These are phyloP conservation scores for Salmo trutta DNA, from an alignment of 2,797 vertebrate species.

Conservation along the genomic window DNA sequence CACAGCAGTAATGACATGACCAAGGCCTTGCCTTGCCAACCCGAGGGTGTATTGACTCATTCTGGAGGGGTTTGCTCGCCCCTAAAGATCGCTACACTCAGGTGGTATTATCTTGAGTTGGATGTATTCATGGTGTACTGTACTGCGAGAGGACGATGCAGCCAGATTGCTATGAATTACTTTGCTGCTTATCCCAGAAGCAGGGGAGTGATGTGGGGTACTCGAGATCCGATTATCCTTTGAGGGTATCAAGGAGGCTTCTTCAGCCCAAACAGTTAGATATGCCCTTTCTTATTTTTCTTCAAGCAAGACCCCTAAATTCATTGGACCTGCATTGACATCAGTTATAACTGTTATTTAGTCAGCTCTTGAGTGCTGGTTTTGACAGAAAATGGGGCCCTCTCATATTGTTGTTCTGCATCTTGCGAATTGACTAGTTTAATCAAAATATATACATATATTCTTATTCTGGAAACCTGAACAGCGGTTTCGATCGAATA, in stretches of 20 bases:
- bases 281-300: neutral
- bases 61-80: slow-evolving; percentile 60
- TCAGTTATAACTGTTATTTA: neutral
- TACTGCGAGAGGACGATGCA: slow-evolving; percentile 62
- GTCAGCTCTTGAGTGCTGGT: neutral
- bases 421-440: neutral
- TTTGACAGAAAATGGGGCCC: neutral
- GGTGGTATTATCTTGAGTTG: slow-evolving; percentile 62
- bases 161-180: slow-evolving; percentile 69
- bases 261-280: neutral
- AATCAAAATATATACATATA: neutral
- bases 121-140: slow-evolving; percentile 66
- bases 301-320: neutral
- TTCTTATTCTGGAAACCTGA: neutral
- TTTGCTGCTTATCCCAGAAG: slow-evolving; percentile 62
- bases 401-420: neutral
- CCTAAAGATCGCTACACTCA: slow-evolving; percentile 65
- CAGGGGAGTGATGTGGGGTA: slow-evolving; percentile 61
- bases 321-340: neutral
- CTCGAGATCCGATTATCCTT: slow-evolving; percentile 63
- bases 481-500: slow-evolving; percentile 17
- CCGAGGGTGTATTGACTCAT: slow-evolving; percentile 67
- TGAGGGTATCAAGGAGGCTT: neutral
- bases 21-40: slow-evolving; percentile 57
- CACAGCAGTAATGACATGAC: slow-evolving; percentile 57